phyloP scores from a whole-genome alignment of 2,113 vertebrate genomes.

The Bombycilla garrulus region DNA sequence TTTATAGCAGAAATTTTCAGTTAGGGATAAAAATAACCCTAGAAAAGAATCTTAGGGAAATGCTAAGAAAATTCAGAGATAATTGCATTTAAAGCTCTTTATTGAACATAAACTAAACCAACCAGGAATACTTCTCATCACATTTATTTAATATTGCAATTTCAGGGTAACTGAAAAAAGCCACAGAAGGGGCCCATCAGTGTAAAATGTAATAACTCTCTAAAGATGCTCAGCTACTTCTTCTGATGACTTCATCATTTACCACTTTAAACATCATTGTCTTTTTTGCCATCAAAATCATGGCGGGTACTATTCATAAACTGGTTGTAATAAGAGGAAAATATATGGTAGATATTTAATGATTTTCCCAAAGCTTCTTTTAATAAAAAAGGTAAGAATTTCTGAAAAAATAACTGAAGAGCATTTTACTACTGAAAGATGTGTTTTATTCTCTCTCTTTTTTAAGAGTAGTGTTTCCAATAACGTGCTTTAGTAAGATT shows the following conservation, averaged over 20 bases:
- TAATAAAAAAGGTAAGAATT: background rate
- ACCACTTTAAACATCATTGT: background rate
- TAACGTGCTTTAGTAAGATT: background rate
- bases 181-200: background rate
- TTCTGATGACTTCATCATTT: background rate
- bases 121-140: constrained; percentile 41
- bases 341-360: background rate
- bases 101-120: constrained; percentile 34
- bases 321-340: background rate
- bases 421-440: background rate
- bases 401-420: background rate
- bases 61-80: background rate
- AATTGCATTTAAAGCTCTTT: constrained; percentile 41
- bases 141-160: constrained; percentile 35
- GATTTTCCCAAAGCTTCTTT: background rate
- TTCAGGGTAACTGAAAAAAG: constrained; percentile 26
- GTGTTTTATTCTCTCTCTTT: background rate
- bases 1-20: background rate
- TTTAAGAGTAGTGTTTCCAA: background rate
- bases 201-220: constrained; percentile 1
- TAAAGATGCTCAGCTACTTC: background rate
- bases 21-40: constrained; percentile 34
- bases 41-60: background rate
- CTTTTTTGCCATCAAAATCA: background rate
- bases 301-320: background rate